A percentile compares a stretch with the other conserved stretches of the same genome.
phyloP scores from a whole-genome alignment of 2,797 vertebrate species.

The Echiichthys vipera region DNA sequence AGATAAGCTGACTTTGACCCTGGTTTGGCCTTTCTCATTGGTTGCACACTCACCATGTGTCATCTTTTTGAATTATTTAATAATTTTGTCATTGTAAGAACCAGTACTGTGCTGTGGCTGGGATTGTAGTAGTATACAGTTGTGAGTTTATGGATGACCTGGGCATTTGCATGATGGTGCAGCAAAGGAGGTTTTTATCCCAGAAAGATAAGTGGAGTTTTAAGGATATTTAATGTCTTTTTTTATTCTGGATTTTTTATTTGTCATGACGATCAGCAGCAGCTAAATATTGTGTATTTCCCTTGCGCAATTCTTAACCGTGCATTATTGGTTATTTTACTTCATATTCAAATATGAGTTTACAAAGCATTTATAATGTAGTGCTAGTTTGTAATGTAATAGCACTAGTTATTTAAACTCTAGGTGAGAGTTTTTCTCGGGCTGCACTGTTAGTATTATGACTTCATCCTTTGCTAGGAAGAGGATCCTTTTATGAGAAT shows the following conservation, averaged over 20 bases:
- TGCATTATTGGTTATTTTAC: slow-evolving; percentile 8
- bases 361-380: background rate
- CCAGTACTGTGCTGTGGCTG: background rate
- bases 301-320: background rate
- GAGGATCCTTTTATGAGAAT: slow-evolving; percentile 68
- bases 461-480: slow-evolving; percentile 33
- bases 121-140: background rate
- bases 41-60: slow-evolving; percentile 15
- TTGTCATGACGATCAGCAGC: background rate
- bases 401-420: slow-evolving; percentile 15
- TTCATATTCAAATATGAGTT: background rate
- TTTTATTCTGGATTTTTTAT: slow-evolving; percentile 3
- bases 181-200: background rate
- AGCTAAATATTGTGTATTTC: background rate
- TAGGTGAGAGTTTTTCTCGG: slow-evolving; percentile 2
- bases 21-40: background rate
- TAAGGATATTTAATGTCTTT: background rate
- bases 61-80: slow-evolving; percentile 40
- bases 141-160: background rate
- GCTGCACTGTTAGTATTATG: slow-evolving; percentile 25
- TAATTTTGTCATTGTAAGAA: slow-evolving; percentile 14
- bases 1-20: slow-evolving; percentile 11
- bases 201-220: background rate
- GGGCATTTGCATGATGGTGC: background rate
- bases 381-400: background rate